Conservation (phyloP, 2,888 invertebrate species). For the Campopleginae sp. region DNA sequence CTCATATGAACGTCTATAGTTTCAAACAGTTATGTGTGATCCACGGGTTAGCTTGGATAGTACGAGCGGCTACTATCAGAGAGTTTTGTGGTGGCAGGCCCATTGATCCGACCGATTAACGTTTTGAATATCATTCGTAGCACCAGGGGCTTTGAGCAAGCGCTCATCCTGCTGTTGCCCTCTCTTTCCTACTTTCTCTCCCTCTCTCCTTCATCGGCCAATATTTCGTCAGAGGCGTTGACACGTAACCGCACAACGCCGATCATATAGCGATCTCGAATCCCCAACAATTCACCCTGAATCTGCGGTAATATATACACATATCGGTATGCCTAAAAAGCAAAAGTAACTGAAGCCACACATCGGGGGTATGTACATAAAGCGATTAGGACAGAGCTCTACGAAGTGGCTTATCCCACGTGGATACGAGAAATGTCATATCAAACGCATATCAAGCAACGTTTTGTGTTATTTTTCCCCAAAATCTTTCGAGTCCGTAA, state of each 20-base stretch:
- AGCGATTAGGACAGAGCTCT: slow-evolving; percentile 34
- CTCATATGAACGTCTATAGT: slow-evolving; percentile 9
- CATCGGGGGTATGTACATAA: slow-evolving; percentile 12
- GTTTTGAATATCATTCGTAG: slow-evolving; percentile 74
- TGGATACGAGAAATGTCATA: slow-evolving; percentile 8
- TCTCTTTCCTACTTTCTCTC: slow-evolving; percentile 23
- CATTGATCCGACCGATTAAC: slow-evolving; percentile 79
- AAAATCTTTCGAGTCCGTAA: background rate
- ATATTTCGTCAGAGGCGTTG: slow-evolving; percentile 66
- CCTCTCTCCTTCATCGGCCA: slow-evolving; percentile 40
- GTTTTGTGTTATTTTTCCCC: background rate
- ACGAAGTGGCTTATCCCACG: background rate
- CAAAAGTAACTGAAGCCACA: slow-evolving; percentile 16
- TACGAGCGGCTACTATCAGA: slow-evolving; percentile 64
- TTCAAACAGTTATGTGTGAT: slow-evolving; percentile 42
- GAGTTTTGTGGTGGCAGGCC: slow-evolving; percentile 71
- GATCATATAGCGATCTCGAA: slow-evolving; percentile 53
- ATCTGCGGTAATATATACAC: slow-evolving; percentile 34
- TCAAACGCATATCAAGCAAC: background rate
- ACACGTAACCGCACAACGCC: slow-evolving; percentile 61
- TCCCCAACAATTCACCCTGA: slow-evolving; percentile 43
- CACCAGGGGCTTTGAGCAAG: slow-evolving; percentile 49
- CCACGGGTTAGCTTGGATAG: slow-evolving; percentile 37
- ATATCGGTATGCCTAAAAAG: slow-evolving; percentile 18
- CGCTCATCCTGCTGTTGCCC: slow-evolving; percentile 69